Conservation (phyloP, 2,888 invertebrate genomes). For the Lacanobia wlatinum region DNA sequence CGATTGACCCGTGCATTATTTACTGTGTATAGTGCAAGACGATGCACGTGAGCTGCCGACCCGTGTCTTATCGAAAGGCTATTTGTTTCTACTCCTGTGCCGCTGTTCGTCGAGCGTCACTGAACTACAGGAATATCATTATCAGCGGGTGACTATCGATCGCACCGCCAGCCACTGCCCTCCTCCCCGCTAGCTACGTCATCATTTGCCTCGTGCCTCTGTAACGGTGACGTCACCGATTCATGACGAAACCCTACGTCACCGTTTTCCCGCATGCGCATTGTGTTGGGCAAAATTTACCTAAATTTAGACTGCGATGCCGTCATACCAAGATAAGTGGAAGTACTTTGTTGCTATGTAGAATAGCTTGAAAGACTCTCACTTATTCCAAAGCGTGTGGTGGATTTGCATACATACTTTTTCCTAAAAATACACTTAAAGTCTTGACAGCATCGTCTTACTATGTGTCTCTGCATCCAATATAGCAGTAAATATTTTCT, state of each 20-base stretch:
- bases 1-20: slow-evolving; percentile 78
- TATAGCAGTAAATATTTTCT: slow-evolving; percentile 4
- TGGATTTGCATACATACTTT: slow-evolving; percentile 16
- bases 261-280: slow-evolving; percentile 81
- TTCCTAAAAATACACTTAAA: slow-evolving; percentile 11
- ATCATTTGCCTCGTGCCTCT: slow-evolving; percentile 75
- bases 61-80: slow-evolving; percentile 82
- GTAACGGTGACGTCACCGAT: slow-evolving; percentile 78
- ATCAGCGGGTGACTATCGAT: slow-evolving; percentile 79
- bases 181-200: slow-evolving; percentile 79
- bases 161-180: slow-evolving; percentile 51
- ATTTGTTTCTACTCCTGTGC: slow-evolving; percentile 74
- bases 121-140: slow-evolving; percentile 79
- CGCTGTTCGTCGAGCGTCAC: slow-evolving; percentile 81
- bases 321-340: slow-evolving; percentile 63
- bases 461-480: not conserved
- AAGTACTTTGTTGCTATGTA: slow-evolving; percentile 45
- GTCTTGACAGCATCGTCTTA: not conserved
- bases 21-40: slow-evolving; percentile 70
- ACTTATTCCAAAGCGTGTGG: slow-evolving; percentile 11
- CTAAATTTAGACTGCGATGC: slow-evolving; percentile 73
- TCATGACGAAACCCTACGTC: slow-evolving; percentile 80
- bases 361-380: slow-evolving; percentile 36
- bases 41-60: slow-evolving; percentile 83
- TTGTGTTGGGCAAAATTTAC: slow-evolving; percentile 48